Conservation (phyloP, 2,797 vertebrate genomes). For the Hyperoplus lanceolatus region DNA sequence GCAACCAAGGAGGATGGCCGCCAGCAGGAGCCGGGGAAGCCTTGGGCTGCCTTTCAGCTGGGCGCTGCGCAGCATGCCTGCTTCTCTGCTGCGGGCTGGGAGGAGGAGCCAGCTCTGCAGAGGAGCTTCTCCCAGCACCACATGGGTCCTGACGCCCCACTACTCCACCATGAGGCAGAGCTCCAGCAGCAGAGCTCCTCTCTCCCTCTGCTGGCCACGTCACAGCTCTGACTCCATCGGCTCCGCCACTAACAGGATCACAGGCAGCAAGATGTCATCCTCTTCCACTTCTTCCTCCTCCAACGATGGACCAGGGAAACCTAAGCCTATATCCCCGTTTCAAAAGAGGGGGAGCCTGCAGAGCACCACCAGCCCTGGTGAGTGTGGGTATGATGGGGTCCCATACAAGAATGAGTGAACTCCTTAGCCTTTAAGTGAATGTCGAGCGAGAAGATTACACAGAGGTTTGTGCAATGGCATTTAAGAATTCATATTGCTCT, state of each 20-base stretch:
- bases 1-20: slow-evolving; percentile 74
- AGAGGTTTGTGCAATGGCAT: slow-evolving; percentile 34
- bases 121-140: slow-evolving; percentile 55
- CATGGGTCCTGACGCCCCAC: slow-evolving; percentile 56
- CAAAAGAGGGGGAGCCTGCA: slow-evolving; percentile 90
- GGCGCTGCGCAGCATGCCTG: slow-evolving; percentile 50
- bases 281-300: slow-evolving; percentile 59
- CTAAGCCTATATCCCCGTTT: slow-evolving; percentile 82
- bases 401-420: slow-evolving; percentile 32
- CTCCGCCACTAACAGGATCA: slow-evolving; percentile 57
- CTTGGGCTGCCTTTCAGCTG: slow-evolving; percentile 62
- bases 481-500: slow-evolving; percentile 29
- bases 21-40: slow-evolving; percentile 61
- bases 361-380: slow-evolving; percentile 87
- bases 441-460: slow-evolving; percentile 9
- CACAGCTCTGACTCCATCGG: slow-evolving; percentile 57
- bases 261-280: slow-evolving; percentile 79
- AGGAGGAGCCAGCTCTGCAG: slow-evolving; percentile 80
- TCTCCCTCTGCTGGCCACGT: slow-evolving; percentile 70
- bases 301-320: slow-evolving; percentile 72
- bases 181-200: slow-evolving; percentile 57
- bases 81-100: slow-evolving; percentile 63
- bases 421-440: slow-evolving; percentile 11
- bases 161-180: slow-evolving; percentile 61
- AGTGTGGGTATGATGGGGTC: slow-evolving; percentile 72